Evolutionary conservation across 2,888 invertebrate species (phyloP).

Genomic region (Ferdinandea cuprea): DNA sequence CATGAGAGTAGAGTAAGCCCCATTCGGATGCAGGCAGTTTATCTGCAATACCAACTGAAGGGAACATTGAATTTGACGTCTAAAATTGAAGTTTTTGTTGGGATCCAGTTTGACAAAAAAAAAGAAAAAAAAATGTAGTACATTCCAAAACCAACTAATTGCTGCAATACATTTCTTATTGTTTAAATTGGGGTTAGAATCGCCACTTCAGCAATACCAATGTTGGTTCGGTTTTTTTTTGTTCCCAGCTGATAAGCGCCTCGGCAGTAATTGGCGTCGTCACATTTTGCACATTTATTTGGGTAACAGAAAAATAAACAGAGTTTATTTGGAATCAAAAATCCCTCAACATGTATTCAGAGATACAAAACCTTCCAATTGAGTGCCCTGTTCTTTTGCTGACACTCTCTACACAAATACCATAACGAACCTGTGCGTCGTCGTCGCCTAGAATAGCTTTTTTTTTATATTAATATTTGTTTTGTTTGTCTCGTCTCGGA

Average conservation of each 20-base stretch:
- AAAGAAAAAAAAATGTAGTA: too few species aligned
- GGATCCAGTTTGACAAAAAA: too few species aligned
- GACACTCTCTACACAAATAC: conserved; percentile 18
- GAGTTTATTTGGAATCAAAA: not conserved
- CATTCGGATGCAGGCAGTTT: conserved; percentile 14
- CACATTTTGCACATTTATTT: too few species aligned
- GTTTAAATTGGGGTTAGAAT: too few species aligned
- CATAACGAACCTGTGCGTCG: not conserved
- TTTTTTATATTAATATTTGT: conserved; percentile 51
- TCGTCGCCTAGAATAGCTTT: conserved; percentile 11
- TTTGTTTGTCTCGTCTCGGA: conserved; percentile 8
- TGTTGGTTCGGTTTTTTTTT: too few species aligned
- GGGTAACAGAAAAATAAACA: not conserved
- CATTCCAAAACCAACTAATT: too few species aligned
- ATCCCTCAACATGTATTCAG: too few species aligned
- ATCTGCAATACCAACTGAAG: conserved; percentile 24
- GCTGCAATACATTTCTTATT: too few species aligned
- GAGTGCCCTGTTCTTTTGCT: conserved; percentile 11
- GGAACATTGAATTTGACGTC: conserved; percentile 28
- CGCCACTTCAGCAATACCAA: too few species aligned
- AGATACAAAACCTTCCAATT: conserved; percentile 24
- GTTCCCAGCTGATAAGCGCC: too few species aligned
- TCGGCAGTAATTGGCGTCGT: too few species aligned
- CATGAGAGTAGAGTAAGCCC: conserved; percentile 15
- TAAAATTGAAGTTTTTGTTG: not conserved